Evolutionary conservation across 2,888 invertebrate species (phyloP).

Genomic region (Clivina fossor): DNA sequence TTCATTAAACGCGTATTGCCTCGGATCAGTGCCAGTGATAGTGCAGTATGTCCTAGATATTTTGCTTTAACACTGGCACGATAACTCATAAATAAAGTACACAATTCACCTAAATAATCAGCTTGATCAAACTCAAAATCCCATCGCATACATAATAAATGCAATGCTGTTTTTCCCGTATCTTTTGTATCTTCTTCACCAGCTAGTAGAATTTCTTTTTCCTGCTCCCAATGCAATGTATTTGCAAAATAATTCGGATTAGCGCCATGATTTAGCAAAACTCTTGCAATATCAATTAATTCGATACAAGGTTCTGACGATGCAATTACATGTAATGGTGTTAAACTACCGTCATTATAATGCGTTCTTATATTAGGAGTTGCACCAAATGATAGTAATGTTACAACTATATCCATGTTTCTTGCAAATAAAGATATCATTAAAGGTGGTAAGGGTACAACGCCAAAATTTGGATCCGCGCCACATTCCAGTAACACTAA

Average conservation of each 20-base stretch:
- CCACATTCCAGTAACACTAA: conserved; percentile 46
- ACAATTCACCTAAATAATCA: conserved; percentile 41
- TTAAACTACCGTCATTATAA: conserved; percentile 43
- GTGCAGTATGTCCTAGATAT: conserved; percentile 49
- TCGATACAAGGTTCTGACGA: conserved; percentile 41
- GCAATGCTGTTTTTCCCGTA: conserved; percentile 49
- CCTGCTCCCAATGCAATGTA: conserved; percentile 45
- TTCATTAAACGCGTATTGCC: conserved; percentile 46
- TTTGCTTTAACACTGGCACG: conserved; percentile 39
- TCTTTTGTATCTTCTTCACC: conserved; percentile 37
- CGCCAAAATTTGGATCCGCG: conserved; percentile 47
- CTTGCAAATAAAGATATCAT: conserved; percentile 47
- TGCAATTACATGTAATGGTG: conserved; percentile 47
- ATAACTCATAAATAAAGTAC: conserved; percentile 40
- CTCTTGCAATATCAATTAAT: conserved; percentile 41
- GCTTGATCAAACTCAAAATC: conserved; percentile 45
- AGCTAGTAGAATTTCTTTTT: conserved; percentile 41
- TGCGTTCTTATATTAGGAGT: conserved; percentile 44
- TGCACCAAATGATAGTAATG: conserved; percentile 41
- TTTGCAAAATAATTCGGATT: conserved; percentile 46
- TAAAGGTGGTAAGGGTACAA: conserved; percentile 48
- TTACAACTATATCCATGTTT: conserved; percentile 42
- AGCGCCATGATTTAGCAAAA: conserved; percentile 44
- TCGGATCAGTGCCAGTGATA: conserved; percentile 49
- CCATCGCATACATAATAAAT: conserved; percentile 48